Base-by-base conservation (phyloP, 2,888 invertebrate genomes). In the Esperia sulphurella region DNA sequence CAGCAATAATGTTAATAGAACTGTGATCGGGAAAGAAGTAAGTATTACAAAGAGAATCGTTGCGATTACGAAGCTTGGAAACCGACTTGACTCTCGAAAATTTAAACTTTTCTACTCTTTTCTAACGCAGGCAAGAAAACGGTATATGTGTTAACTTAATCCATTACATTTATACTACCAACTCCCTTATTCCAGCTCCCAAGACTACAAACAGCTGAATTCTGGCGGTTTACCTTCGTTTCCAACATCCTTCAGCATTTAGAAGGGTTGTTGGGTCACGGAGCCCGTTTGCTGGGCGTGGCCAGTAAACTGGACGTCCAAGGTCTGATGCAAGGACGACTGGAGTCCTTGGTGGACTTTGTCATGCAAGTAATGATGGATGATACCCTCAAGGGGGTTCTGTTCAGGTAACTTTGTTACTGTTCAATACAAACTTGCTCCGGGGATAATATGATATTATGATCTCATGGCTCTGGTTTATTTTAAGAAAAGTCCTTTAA, bases 201-300 rank as follows among this genome's bases (percentile, higher is more conserved):
- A 14, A 59, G 63, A 7, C 81, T 89, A 49, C 86, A 91, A 57
- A 50, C 50, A 0, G 65, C 83, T n/a, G 79, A 88, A 14, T 86
- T 85, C 64, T 91, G 88, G 90, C 75, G 77, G 41, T 80, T 92
- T 51, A 60, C 65, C 13, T 91, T 91, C 81, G 53, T 91, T 3
- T 75, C 83, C 1, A 68, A 76, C n/a, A 80, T 91, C 14, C 58
- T 91, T 0, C 49, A 64, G 0, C 87, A 83, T 55, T 56, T 83
- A 5, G 85, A 83, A 46, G 53, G 61, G 0, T 53, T 91, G 7
- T 52, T 91, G 21, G 68, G 68, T 0, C 85, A 91, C 53, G 53
- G 76, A 0, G 79, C 83, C 1, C 73, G 83, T n/a, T 60, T 92
- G 10, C 58, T 90, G 44, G 84, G 88, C 0, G 75, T 85, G 1